Base-by-base conservation (phyloP, 2,113 vertebrate species). In the Spilogale gracilis region DNA sequence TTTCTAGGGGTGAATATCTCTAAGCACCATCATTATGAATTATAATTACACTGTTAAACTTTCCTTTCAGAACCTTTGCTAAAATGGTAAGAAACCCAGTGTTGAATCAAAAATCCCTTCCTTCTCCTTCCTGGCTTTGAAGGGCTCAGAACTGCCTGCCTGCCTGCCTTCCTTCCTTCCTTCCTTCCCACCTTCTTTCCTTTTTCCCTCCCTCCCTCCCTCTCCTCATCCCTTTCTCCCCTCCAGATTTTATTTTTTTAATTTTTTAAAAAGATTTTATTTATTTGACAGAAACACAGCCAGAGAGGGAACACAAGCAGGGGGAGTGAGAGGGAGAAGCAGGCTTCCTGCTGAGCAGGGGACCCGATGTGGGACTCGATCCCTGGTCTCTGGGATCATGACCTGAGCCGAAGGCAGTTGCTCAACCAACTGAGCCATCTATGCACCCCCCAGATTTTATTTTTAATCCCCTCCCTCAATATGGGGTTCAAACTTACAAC, bases 101-200 rank as follows among this genome's bases (percentile, higher is more conserved):
- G 20, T 13, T 9, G 25, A 11, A 27, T 43, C 17, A 10, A 43
- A 3, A 67, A 5, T 0, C n/a, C 32, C 32, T 0, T 6, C 25
- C 9, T 20, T 14, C 21, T 73, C 0, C 27, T 6, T 0, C 1
- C 4, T 8, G 20, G 50, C 10, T 23, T 32, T 0, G 17, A 25
- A 8, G 43, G 43, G 73, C 43, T 23, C 43, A 27, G 73, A 23
- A 14, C 12, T 14, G 20, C 1, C 17, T 67, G 38, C 38, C 58
- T 60, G 60, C 5, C 38, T 38, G 38, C 32, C 30, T 65, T 3
- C 21, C 32, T 71, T 11, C 11, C 5, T 74, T 1, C 11, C 21
- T 45, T 74, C 43, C 23, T 73, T 7, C 38, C 18, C 4, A 3
- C 18, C 21, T 74, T 1, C 30, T 13, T 32, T 14, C 30, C 13